A percentile compares a stretch with the other conserved stretches of the same genome.
Conservation (phyloP, 2,797 vertebrate genomes). For the Onychomys leucogaster region DNA sequence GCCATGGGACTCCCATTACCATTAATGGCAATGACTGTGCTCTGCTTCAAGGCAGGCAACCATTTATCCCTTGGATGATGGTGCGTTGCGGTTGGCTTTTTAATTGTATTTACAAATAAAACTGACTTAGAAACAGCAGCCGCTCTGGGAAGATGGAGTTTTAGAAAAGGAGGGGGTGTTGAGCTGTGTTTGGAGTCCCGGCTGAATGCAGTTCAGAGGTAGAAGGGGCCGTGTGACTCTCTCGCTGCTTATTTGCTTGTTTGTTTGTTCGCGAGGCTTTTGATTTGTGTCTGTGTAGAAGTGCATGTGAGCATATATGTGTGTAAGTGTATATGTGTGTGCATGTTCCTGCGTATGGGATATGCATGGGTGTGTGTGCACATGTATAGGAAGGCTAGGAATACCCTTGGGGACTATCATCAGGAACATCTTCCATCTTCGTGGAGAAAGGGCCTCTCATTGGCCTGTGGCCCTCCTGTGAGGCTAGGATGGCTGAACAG, state of each 20-base stretch:
- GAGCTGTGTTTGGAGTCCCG: neutral
- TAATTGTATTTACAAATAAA: conserved; percentile 91
- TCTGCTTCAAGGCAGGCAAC: conserved; percentile 85
- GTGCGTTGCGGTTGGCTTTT: conserved; percentile 86
- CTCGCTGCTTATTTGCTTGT: neutral
- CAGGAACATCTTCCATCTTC: neutral
- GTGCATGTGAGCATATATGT: neutral
- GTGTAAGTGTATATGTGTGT: neutral
- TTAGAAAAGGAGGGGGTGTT: conserved; percentile 80
- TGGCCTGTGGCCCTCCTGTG: neutral
- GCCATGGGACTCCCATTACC: conserved; percentile 89
- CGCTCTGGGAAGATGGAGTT: conserved; percentile 74
- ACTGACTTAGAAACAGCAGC: conserved; percentile 86
- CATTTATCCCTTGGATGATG: conserved; percentile 88
- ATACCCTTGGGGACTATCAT: neutral
- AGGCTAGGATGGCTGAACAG: neutral
- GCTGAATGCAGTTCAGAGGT: neutral
- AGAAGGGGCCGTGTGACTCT: neutral
- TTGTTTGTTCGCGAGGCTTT: neutral
- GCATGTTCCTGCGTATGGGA: neutral
- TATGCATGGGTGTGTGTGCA: neutral
- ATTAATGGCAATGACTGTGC: conserved; percentile 87
- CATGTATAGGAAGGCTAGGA: neutral
- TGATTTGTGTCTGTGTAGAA: neutral
- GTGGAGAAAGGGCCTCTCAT: neutral